Evolutionary conservation across 2,797 vertebrate species (phyloP), one percentile per base, ranked within the genome.

Genomic region (Scolopax rusticola): DNA sequence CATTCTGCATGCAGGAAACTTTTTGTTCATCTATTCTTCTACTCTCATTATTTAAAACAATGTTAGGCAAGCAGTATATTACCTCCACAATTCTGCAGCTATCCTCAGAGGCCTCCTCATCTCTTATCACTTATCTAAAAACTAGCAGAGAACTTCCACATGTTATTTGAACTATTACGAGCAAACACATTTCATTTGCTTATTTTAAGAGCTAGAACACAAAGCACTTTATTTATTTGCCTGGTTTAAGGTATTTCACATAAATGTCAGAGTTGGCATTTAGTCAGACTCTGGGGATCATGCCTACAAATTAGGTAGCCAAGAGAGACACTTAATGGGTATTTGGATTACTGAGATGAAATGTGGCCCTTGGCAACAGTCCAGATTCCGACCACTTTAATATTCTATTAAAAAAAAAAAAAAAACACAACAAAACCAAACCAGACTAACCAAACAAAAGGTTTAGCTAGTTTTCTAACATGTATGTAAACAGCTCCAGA

Each of bases 271-370:
- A 70, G n/a, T 60, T 92, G 87, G 53, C 69, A 86, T 82, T 88
- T 77, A 88, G 57, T 89, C 84, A 48, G 36, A 20, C 33, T 71
- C 61, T 1, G 1, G 91, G 79, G 84, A 91, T 47, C 65, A 16
- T 57, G 57, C 28, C 57, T 95, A 70, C 48, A 88, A 91, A 91
- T 91, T 61, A 93, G 83, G 59, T 63, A 93, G 32, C 53, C 80
- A 78, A 91, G 79, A 90, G 57, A 89, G 28, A 9, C 41, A 67
- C 27, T 92, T 90, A 84, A 84, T 56, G 81, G 81, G 70, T 51
- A 83, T 91, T 91, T 89, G 60, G 64, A 56, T 92, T 91, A 85
- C n/a, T 85, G 48, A 89, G 71, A 95, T 71, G 68, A 92, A 93
- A 95, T 53, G 45, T 80, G 53, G 68, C 48, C 19, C 1, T 38